These are phyloP conservation scores for Daphoenositta chrysoptera DNA, from an alignment of 2,113 vertebrate genomes.

Conservation along the genomic window DNA sequence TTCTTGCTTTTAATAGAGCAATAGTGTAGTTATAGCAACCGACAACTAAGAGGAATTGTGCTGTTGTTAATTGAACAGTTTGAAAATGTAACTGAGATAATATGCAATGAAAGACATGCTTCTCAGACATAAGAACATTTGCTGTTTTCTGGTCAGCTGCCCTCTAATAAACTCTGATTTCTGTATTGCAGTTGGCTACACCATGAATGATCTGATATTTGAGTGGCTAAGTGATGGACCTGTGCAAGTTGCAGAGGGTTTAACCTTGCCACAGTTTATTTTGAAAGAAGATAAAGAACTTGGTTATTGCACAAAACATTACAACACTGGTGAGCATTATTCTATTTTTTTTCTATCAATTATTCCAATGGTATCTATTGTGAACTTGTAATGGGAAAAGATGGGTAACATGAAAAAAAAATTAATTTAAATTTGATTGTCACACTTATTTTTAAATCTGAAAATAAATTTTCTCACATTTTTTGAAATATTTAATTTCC, in stretches of 20 bases:
- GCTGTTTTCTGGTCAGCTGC: background rate
- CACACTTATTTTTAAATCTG: background rate
- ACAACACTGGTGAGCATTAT: slow-evolving; percentile 88
- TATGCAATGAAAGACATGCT: background rate
- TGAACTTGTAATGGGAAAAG: background rate
- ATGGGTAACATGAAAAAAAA: background rate
- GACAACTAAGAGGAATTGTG: background rate
- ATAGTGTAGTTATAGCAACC: background rate
- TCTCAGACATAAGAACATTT: background rate
- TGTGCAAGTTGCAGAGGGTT: slow-evolving; percentile 93
- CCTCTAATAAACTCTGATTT: slow-evolving; percentile 33
- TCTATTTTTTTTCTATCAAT: background rate
- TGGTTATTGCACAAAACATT: slow-evolving; percentile 97
- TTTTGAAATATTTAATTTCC: background rate
- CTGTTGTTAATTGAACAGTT: background rate
- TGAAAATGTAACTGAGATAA: background rate
- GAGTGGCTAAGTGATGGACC: slow-evolving; percentile 93
- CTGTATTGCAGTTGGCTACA: slow-evolving; percentile 89
- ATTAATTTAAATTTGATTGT: background rate
- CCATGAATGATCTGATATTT: slow-evolving; percentile 98
- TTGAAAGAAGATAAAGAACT: slow-evolving; percentile 96
- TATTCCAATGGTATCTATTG: background rate
- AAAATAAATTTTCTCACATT: background rate
- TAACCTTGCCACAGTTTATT: slow-evolving; percentile 96
- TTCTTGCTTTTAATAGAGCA: background rate